Base-by-base conservation (phyloP, 2,113 vertebrate species). In the Hippocampus zosterae region DNA sequence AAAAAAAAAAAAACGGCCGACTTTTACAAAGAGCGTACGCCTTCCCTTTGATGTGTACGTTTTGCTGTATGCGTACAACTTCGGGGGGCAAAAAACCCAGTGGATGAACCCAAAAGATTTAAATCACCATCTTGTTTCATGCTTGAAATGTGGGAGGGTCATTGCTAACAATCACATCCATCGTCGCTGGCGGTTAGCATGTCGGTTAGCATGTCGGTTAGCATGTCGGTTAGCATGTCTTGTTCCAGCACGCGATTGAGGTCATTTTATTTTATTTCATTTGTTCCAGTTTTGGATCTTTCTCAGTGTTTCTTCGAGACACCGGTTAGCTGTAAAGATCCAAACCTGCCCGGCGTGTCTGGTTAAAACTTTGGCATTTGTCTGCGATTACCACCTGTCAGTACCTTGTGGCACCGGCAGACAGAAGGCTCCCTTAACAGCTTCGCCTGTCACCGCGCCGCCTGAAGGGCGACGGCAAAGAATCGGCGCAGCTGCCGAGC, bases 401-500 rank as follows among this genome's bases (percentile, higher is more conserved):
- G 42, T 44, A 42, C 60, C 40, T 56, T 27, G 21, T 55, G 9
- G 40, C 37, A 33, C 76, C 74, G 78, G 73, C 80, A 81, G 81
- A 81, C 79, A 75, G 67, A 52, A 68, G 33, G n/a, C 55, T 70
- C 27, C 73, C 79, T 65, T 42, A 72, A 79, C n/a, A 44, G 70
- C 81, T 66, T 56, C 27, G 18, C 67, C 80, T 64, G 55, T 82
- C 67, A 85, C 83, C 80, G 40, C 82, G 82, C 62, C 68, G 75
- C 79, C 73, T 81, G 76, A 61, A 83, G 67, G 52, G 70, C 42
- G 72, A 67, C 65, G 78, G 70, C 42, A 71, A 65, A 63, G 79
- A 79, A 56, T 85, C 75, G 81, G 78, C 66, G 64, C 70, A 83
- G 80, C 84, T 73, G 77, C 70, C 76, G 81, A 88, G 87, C 85